Conservation (phyloP, 2,113 vertebrate species). For the Eptatretus burgeri region DNA sequence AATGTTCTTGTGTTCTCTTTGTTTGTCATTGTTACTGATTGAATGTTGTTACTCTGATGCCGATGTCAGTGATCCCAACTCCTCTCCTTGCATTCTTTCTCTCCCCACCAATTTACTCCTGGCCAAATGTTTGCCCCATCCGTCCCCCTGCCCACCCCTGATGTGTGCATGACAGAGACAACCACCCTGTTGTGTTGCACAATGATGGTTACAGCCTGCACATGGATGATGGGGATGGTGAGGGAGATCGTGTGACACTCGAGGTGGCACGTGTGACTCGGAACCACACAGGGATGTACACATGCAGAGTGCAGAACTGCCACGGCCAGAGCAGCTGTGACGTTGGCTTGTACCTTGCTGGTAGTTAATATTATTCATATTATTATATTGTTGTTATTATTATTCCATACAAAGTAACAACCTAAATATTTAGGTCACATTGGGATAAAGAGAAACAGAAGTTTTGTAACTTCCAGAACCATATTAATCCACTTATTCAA, state of each 20-base stretch:
- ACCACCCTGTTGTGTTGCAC: constrained; percentile 20
- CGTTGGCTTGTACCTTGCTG: constrained; percentile 38
- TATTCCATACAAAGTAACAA: not conserved
- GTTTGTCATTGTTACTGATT: no score
- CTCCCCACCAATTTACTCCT: no score
- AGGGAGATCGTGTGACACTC: constrained; percentile 60
- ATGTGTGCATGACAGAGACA: not conserved
- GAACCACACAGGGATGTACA: constrained; percentile 27
- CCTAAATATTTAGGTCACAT: not conserved
- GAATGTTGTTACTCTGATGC: no score
- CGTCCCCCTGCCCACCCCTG: not conserved
- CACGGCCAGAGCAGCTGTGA: constrained; percentile 37
- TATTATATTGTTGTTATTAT: not conserved
- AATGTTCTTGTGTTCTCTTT: no score
- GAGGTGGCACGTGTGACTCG: constrained; percentile 28
- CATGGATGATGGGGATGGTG: constrained; percentile 62
- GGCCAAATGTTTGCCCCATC: no score
- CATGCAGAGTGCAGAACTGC: constrained; percentile 43
- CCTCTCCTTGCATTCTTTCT: no score
- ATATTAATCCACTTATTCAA: not conserved
- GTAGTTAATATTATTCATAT: constrained; percentile 15
- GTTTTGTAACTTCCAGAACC: not conserved
- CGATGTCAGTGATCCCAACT: no score
- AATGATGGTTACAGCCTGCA: constrained; percentile 35
- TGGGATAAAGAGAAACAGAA: rapidly evolving